Percentiles rank a stretch among this genome's conserved stretches.
phyloP scores from a whole-genome alignment of 2,113 vertebrate species.

The Dicentrarchus labrax region DNA sequence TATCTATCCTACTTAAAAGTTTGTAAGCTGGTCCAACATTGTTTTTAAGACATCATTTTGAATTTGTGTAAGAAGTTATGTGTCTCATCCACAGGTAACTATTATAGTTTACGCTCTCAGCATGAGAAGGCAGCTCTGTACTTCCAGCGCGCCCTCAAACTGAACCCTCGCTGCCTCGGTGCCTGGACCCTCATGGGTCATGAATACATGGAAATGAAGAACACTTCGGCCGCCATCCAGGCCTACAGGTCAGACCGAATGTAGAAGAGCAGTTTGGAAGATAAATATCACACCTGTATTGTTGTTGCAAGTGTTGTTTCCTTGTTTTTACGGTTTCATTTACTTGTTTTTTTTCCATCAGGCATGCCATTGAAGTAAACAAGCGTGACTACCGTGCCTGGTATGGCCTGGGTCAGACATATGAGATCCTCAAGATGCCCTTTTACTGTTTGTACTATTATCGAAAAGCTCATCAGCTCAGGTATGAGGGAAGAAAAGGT shows the following conservation, averaged over 20 bases:
- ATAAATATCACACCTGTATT: background rate
- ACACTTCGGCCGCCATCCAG: conserved; percentile 98
- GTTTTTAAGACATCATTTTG: background rate
- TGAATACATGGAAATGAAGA: conserved; percentile 99
- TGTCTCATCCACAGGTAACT: conserved; percentile 77
- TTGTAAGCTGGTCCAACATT: background rate
- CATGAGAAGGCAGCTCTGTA: conserved; percentile 99
- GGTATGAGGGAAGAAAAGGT: conserved; percentile 80
- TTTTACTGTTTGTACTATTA: conserved; percentile 99
- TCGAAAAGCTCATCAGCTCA: conserved; percentile 96
- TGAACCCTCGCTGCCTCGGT: conserved; percentile 97
- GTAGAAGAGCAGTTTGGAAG: too few species aligned
- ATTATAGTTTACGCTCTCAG: conserved; percentile 97
- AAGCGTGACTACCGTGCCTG: conserved; percentile 98
- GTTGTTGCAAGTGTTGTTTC: background rate
- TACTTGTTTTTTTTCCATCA: conserved; percentile 56
- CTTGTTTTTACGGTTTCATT: background rate
- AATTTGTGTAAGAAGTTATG: background rate
- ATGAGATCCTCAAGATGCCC: conserved; percentile 99
- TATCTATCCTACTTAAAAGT: too few species aligned
- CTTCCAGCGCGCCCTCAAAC: conserved; percentile 97
- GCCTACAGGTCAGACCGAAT: conserved; percentile 85
- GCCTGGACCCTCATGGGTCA: conserved; percentile 99
- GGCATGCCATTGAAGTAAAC: conserved; percentile 99
- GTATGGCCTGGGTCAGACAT: conserved; percentile 98